These are phyloP conservation scores for Brachyistius frenatus DNA, from an alignment of 2,113 vertebrate species.

Conservation along the genomic window DNA sequence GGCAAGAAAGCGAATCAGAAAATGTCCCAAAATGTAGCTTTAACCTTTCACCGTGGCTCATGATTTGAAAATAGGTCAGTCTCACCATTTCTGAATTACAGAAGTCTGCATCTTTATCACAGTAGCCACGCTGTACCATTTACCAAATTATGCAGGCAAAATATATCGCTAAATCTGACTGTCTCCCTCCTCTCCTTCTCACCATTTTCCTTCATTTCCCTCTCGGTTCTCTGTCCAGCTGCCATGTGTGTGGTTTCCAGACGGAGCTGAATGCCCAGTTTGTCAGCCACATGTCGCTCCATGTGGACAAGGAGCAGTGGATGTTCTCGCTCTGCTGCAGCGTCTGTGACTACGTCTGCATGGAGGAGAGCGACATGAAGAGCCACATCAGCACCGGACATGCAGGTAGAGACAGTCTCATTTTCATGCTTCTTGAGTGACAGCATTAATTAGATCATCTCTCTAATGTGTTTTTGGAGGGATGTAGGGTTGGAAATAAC, in stretches of 20 bases:
- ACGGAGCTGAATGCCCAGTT: conserved; percentile 98
- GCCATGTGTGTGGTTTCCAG: conserved; percentile 98
- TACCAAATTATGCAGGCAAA: conserved; percentile 53
- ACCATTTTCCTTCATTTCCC: conserved; percentile 39
- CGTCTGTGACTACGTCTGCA: conserved; percentile 94
- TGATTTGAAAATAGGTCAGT: conserved; percentile 10
- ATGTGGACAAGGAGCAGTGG: conserved; percentile 99
- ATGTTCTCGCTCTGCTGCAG: conserved; percentile 99
- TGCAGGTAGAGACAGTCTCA: conserved; percentile 83
- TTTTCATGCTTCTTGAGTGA: not conserved
- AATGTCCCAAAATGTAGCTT: conserved; percentile 11
- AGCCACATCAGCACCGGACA: conserved; percentile 92
- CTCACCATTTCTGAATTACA: conserved; percentile 2
- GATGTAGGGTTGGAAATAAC: too few species aligned
- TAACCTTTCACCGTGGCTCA: not conserved
- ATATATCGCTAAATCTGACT: conserved; percentile 50
- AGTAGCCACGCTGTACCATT: conserved; percentile 27
- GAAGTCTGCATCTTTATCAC: conserved; percentile 8
- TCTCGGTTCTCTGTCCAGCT: conserved; percentile 85
- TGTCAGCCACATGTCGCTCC: conserved; percentile 99
- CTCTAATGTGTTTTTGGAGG: not conserved
- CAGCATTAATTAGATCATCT: not conserved
- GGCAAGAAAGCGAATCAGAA: not conserved
- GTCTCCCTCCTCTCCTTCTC: conserved; percentile 43
- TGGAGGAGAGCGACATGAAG: conserved; percentile 97